phyloP scores from a whole-genome alignment of 2,113 vertebrate genomes.

The Ictidomys tridecemlineatus region DNA sequence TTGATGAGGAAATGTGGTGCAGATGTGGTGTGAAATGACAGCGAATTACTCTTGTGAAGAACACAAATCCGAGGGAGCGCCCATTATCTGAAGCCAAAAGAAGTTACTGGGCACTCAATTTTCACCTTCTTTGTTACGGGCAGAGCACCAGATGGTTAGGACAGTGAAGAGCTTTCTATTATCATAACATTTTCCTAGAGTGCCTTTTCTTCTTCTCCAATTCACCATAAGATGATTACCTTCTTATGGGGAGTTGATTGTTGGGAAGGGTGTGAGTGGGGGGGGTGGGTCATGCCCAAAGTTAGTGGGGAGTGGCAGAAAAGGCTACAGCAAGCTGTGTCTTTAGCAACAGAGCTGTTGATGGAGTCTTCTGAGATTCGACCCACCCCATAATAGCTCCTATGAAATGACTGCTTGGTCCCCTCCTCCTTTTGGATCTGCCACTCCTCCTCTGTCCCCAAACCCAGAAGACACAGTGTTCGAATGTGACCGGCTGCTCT shows the following conservation, averaged over 20 bases:
- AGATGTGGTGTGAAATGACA: slow-evolving; percentile 95
- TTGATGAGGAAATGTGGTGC: slow-evolving; percentile 91
- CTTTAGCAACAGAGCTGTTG: slow-evolving; percentile 87
- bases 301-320: slow-evolving; percentile 88
- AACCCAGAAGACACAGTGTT: slow-evolving; percentile 85
- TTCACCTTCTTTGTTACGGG: slow-evolving; percentile 88
- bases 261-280: slow-evolving; percentile 82
- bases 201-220: slow-evolving; percentile 93
- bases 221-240: slow-evolving; percentile 92
- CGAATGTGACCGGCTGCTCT: slow-evolving; percentile 86
- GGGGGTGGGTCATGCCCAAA: slow-evolving; percentile 83
- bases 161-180: slow-evolving; percentile 90
- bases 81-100: slow-evolving; percentile 91
- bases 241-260: slow-evolving; percentile 93
- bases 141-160: slow-evolving; percentile 95
- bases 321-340: slow-evolving; percentile 80
- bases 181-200: slow-evolving; percentile 89
- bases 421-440: slow-evolving; percentile 61
- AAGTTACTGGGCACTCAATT: slow-evolving; percentile 95
- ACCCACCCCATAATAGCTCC: slow-evolving; percentile 75
- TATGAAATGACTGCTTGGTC: slow-evolving; percentile 77
- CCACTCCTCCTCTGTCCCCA: slow-evolving; percentile 72
- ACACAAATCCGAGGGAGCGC: slow-evolving; percentile 92
- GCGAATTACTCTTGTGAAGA: slow-evolving; percentile 88
- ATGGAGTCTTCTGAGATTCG: slow-evolving; percentile 82